These are phyloP conservation scores for Cheilinus undulatus DNA, from an alignment of 2,113 vertebrate species.

Conservation along the genomic window DNA sequence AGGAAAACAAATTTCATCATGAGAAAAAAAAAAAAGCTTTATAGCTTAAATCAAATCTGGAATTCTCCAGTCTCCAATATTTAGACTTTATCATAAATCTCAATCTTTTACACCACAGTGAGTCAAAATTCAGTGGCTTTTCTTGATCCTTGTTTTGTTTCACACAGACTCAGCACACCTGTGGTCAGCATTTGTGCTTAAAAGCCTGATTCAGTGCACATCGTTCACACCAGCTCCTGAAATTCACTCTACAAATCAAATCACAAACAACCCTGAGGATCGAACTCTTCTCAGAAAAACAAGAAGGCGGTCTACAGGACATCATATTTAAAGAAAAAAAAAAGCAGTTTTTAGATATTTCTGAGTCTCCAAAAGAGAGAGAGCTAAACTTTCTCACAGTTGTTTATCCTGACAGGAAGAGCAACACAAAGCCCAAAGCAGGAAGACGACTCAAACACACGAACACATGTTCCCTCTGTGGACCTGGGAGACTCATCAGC, in stretches of 20 bases:
- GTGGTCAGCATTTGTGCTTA: background rate
- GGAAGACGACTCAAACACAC: slow-evolving; percentile 30
- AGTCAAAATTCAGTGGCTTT: background rate
- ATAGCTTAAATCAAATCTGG: too few species aligned
- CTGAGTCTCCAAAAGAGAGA: background rate
- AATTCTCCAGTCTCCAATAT: background rate
- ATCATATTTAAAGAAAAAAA: background rate
- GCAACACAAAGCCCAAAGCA: slow-evolving; percentile 24
- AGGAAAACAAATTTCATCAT: too few species aligned
- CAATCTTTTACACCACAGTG: background rate
- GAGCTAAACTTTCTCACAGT: background rate
- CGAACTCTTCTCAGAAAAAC: background rate
- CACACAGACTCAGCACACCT: too few species aligned
- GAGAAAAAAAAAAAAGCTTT: too few species aligned
- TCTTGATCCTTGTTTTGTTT: background rate
- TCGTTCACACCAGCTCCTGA: background rate
- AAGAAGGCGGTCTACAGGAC: background rate
- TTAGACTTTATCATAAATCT: background rate
- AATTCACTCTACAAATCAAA: background rate
- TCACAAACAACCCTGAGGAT: slow-evolving; percentile 41
- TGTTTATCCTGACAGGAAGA: background rate
- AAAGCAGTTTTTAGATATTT: background rate
- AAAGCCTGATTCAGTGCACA: slow-evolving; percentile 21
- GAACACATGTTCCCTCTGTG: background rate
- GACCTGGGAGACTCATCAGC: background rate